Evolutionary conservation across 2,113 vertebrate genomes (phyloP), one percentile per base, ranked within the genome.

Genomic region (Nyctereutes procyonoides): DNA sequence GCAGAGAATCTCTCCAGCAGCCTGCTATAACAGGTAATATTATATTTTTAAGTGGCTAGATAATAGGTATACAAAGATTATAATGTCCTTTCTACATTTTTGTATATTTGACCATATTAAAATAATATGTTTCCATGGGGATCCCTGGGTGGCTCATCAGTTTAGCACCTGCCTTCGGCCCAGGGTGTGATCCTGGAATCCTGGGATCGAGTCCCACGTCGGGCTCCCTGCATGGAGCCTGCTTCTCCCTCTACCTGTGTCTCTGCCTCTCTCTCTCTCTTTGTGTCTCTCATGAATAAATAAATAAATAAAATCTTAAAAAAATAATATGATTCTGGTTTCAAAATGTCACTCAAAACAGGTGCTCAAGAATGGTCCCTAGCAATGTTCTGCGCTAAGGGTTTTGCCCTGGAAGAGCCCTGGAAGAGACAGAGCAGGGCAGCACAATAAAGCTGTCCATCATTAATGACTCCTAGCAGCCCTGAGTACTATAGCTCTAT

Each of bases 321-420:
- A 43, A 84, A 90, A 89, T 71, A 55, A 55, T 56, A 73, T 35
- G 8, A 51, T 17, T 13, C 24, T 86, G 19, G 13, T 93, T 95
- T 83, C 24, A 92, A 79, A 87, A 67, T 62, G 14, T 22, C 79
- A 84, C 1, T 38, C 28, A 51, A 95, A 84, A 4, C 58, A 15
- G 26, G 1, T 53, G 9, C 16, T 89, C 94, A 30, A 30, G 20
- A 32, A 24, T 12, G 60, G 4, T 58, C 3, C 2, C 19, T 79
- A 56, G 16, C 9, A 48, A 38, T 51, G 43, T 53, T 88, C 77
- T 65, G 1, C 5, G 24, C 14, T 16, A 35, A 88, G 35, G 13
- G 9, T 1, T 63, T 30, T 80, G 20, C 5, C 9, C 56, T 56
- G 10, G 13, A 92, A 56, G 53, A 74, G 19, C 8, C 17, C 9